These are phyloP conservation scores for Brachionus sp. DNA, from an alignment of 1,140 invertebrate genomes.

Conservation along the genomic window DNA sequence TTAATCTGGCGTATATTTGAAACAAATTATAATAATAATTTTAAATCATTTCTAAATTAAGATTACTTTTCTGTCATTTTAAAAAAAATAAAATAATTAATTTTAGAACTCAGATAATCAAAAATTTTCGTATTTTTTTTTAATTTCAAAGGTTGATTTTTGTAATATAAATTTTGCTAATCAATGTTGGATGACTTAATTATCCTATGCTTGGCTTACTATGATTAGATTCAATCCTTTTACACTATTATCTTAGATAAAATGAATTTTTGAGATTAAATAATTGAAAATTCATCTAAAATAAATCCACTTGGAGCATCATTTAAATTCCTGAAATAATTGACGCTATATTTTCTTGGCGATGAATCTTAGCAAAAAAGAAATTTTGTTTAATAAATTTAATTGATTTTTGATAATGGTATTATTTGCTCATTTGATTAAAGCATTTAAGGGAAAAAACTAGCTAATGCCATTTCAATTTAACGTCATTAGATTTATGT, in stretches of 20 bases:
- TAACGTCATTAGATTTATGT: background rate
- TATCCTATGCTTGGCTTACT: background rate
- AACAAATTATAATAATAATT: no score
- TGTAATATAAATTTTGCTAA: no score
- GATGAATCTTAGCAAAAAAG: background rate
- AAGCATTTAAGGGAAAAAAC: background rate
- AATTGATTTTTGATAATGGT: background rate
- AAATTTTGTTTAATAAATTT: background rate
- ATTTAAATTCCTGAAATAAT: background rate
- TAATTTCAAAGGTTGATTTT: no score
- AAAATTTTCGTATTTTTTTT: no score
- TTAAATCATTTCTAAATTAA: no score
- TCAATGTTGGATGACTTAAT: background rate
- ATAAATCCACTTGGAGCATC: background rate
- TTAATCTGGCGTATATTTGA: no score
- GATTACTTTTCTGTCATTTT: background rate
- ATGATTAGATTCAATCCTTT: background rate
- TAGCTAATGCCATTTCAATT: background rate
- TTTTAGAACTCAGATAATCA: no score
- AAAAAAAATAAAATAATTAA: no score
- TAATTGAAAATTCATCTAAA: background rate
- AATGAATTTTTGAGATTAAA: background rate
- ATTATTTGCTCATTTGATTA: background rate
- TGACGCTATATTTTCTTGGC: background rate
- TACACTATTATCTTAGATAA: background rate